phyloP scores from a whole-genome alignment of 1,140 invertebrate species.

The Drosophila malerkotliana region DNA sequence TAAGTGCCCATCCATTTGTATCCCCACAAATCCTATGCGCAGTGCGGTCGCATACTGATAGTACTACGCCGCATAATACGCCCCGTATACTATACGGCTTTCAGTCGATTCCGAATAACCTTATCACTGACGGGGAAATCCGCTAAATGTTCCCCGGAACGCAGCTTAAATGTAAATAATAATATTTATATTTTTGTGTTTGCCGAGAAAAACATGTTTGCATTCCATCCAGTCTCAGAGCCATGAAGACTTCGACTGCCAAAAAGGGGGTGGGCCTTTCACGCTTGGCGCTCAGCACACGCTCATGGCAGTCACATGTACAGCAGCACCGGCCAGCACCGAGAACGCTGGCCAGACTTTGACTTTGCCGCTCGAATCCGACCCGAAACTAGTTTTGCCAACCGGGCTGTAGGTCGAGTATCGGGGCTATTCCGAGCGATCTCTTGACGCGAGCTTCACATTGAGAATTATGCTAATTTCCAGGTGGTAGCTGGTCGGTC shows the following conservation, averaged over 20 bases:
- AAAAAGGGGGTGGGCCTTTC: constrained; percentile 6
- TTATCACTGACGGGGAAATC: constrained; percentile 34
- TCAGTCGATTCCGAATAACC: constrained; percentile 5
- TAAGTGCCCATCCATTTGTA: constrained; percentile 12
- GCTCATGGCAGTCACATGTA: constrained; percentile 66
- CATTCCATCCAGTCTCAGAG: not conserved
- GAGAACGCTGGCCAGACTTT: constrained; percentile 13
- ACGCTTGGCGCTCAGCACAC: constrained; percentile 42
- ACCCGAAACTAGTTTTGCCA: constrained; percentile 62
- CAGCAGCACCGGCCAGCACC: not conserved
- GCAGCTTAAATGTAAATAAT: constrained; percentile 24
- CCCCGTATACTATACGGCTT: not conserved
- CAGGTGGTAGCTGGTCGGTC: constrained; percentile 31
- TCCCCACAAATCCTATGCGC: constrained; percentile 12
- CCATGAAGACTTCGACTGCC: not conserved
- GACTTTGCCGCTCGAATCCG: constrained; percentile 26
- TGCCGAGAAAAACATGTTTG: constrained; percentile 29
- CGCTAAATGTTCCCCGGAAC: constrained; percentile 11
- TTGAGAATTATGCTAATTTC: constrained; percentile 78
- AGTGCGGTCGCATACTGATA: constrained; percentile 25
- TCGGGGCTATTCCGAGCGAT: constrained; percentile 36
- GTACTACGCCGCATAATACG: constrained; percentile 37
- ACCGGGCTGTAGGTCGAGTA: constrained; percentile 28
- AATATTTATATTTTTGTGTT: constrained; percentile 37
- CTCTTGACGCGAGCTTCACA: constrained; percentile 35